Percentiles rank a stretch among this genome's conserved stretches.
Conservation (phyloP, 2,888 invertebrate species). For the Osedax fenrisi region DNA sequence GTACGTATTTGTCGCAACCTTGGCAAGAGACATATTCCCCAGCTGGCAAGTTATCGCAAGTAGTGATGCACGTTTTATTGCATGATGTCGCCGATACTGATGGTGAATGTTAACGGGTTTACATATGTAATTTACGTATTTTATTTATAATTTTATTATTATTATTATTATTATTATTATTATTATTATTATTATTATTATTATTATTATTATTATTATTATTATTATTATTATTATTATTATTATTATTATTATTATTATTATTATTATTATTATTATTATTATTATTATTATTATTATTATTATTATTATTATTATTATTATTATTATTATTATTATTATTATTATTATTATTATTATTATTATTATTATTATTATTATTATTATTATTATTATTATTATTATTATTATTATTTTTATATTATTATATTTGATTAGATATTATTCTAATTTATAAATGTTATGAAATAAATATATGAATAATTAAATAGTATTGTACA, state of each 20-base stretch:
- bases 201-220: not conserved
- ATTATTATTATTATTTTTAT: not conserved
- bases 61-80: too few relatives aligned
- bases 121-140: too few relatives aligned
- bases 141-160: not conserved
- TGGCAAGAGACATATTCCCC: too few relatives aligned
- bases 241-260: slow-evolving; percentile 2
- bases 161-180: not conserved
- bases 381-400: not conserved
- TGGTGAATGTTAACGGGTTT: too few relatives aligned
- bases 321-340: not conserved
- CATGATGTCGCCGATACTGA: too few relatives aligned
- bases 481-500: too few relatives aligned
- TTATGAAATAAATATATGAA: too few relatives aligned
- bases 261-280: not conserved
- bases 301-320: not conserved
- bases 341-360: slow-evolving; percentile 2
- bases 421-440: too few relatives aligned
- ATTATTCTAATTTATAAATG: too few relatives aligned
- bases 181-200: not conserved
- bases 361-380: not conserved
- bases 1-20: too few relatives aligned
- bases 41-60: too few relatives aligned
- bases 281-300: not conserved
- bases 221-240: not conserved